Conservation (phyloP, 2,888 invertebrate genomes). For the Chrysina gloriosa region DNA sequence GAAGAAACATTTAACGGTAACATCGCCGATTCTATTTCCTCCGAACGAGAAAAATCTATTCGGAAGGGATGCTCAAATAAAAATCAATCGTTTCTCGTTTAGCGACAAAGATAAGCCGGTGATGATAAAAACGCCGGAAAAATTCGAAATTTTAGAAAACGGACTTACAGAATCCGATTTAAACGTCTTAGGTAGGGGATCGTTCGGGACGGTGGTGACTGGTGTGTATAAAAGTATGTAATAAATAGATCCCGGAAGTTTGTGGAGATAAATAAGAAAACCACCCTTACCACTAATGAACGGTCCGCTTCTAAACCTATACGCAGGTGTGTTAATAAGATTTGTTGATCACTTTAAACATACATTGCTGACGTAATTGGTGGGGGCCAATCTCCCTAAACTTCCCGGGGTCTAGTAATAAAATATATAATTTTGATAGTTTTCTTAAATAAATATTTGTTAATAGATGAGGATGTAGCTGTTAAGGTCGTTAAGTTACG, state of each 20-base stretch:
- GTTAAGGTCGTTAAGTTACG: slow-evolving; percentile 56
- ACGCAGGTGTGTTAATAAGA: no score
- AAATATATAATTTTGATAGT: no score
- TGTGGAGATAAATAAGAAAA: no score
- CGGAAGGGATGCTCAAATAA: slow-evolving; percentile 5
- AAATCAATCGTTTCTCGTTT: slow-evolving; percentile 46
- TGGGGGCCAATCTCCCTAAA: no score
- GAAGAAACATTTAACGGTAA: no score
- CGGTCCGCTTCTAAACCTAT: no score
- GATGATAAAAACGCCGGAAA: slow-evolving; percentile 54
- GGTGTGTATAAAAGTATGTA: slow-evolving; percentile 57
- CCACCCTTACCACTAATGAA: no score
- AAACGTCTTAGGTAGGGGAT: slow-evolving; percentile 58
- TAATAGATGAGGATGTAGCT: slow-evolving; percentile 57
- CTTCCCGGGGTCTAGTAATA: no score
- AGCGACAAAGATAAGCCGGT: slow-evolving; percentile 35
- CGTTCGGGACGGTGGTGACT: slow-evolving; percentile 61
- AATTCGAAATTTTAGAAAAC: slow-evolving; percentile 53
- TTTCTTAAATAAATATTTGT: slow-evolving; percentile 16
- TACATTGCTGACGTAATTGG: no score
- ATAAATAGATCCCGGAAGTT: slow-evolving; percentile 4
- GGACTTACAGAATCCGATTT: slow-evolving; percentile 52
- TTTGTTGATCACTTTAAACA: no score
- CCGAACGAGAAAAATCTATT: neutral
- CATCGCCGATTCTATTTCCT: no score